phyloP scores from a whole-genome alignment of 2,797 vertebrate genomes.

The Eurystomus glaucurus region DNA sequence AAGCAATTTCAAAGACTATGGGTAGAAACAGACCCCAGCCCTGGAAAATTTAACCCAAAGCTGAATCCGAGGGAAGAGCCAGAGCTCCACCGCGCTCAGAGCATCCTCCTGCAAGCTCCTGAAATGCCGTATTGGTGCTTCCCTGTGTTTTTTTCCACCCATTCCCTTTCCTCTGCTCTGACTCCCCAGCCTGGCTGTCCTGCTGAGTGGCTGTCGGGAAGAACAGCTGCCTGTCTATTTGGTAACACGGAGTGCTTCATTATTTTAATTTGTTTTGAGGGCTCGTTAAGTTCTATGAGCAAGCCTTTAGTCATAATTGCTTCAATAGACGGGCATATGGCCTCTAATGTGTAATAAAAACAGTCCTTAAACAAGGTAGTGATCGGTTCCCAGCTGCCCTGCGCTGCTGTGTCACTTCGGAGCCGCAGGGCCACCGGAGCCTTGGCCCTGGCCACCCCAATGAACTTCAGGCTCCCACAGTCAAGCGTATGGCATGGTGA shows the following conservation, averaged over 20 bases:
- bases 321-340: conserved; percentile 54
- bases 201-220: neutral
- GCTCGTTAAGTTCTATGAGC: conserved; percentile 37
- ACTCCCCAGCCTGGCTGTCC: neutral
- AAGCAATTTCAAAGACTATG: neutral
- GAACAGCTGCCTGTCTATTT: conserved; percentile 44
- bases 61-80: neutral
- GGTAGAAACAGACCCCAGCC: neutral
- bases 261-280: conserved; percentile 72
- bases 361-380: neutral
- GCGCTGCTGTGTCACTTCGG: neutral
- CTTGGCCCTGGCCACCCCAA: neutral
- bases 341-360: conserved; percentile 42
- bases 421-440: neutral
- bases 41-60: neutral
- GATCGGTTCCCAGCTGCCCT: neutral
- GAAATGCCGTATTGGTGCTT: neutral
- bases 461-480: neutral
- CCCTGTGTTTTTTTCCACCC: neutral
- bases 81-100: fast-evolving
- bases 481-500: fast-evolving
- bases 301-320: conserved; percentile 71
- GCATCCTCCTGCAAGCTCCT: fast-evolving
- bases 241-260: neutral
- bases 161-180: fast-evolving